Percentiles rank a stretch among this genome's conserved stretches.
Evolutionary conservation across 2,797 vertebrate species (phyloP).

Genomic region (Ctenosaura bakeri): DNA sequence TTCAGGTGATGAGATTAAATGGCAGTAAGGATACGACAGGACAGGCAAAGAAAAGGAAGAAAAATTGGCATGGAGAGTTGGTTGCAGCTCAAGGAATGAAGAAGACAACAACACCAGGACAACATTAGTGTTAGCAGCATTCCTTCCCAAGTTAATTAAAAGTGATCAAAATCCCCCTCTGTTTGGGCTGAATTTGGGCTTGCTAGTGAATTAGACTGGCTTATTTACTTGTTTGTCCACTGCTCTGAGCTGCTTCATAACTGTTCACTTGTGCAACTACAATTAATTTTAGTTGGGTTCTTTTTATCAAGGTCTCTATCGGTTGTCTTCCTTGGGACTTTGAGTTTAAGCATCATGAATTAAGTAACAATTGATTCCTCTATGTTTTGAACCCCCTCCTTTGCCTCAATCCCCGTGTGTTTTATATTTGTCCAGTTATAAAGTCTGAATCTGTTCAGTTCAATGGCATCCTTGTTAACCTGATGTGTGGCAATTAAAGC

Average conservation of each 20-base stretch:
- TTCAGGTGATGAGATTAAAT: not conserved
- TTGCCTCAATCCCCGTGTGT: slow-evolving; percentile 7
- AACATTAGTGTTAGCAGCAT: not conserved
- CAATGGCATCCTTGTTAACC: slow-evolving; percentile 39
- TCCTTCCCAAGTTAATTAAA: not conserved
- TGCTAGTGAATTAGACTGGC: not conserved
- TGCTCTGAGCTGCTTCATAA: not conserved
- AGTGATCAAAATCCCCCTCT: not conserved
- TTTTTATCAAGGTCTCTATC: not conserved
- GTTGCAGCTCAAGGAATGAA: not conserved
- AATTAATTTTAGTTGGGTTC: slow-evolving; percentile 18
- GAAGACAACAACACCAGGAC: not conserved
- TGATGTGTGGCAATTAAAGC: slow-evolving; percentile 46
- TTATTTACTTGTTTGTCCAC: not conserved
- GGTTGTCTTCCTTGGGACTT: not conserved
- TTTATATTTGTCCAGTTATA: slow-evolving; percentile 13
- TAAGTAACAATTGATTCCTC: not conserved
- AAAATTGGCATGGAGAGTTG: not conserved
- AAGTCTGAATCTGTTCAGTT: slow-evolving; percentile 22
- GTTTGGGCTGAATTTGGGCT: not conserved
- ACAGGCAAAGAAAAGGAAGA: not conserved
- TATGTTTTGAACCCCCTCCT: not conserved
- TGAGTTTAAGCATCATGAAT: not conserved
- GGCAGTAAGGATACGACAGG: not conserved
- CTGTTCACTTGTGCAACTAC: not conserved